Evolutionary conservation across 2,113 vertebrate genomes (phyloP).

Genomic region (Sterna hirundo): DNA sequence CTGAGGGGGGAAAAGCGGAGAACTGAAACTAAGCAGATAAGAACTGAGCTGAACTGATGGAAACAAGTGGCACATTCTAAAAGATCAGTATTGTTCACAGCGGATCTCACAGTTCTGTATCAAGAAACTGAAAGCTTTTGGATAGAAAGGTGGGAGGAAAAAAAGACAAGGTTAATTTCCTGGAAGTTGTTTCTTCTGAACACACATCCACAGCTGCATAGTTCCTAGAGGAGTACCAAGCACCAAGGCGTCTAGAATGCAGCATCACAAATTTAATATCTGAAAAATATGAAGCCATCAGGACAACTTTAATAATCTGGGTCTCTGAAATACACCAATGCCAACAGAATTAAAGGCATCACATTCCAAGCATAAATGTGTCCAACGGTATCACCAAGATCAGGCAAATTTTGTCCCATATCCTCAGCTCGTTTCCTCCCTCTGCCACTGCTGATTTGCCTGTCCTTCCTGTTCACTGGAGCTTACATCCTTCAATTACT

Average conservation of each 20-base stretch:
- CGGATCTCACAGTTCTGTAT: not conserved
- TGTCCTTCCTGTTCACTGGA: not conserved
- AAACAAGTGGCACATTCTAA: not conserved
- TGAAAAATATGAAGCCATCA: not conserved
- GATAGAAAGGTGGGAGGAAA: not conserved
- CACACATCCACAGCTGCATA: not conserved
- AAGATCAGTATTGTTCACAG: not conserved
- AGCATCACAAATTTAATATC: not conserved
- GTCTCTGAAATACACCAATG: not conserved
- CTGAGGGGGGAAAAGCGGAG: not conserved
- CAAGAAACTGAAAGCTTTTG: not conserved
- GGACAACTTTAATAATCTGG: not conserved
- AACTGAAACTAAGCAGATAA: not conserved
- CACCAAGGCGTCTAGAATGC: not conserved
- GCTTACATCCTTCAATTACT: slow-evolving; percentile 34
- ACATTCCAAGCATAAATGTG: not conserved
- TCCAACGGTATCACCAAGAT: not conserved
- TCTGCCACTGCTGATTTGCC: not conserved
- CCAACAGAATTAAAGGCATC: not conserved
- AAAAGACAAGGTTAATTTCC: not conserved
- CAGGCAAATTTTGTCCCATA: not conserved
- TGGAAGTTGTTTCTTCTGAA: not conserved
- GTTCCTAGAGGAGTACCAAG: not conserved
- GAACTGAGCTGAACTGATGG: not conserved
- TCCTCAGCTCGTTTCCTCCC: slow-evolving; percentile 3